Base-by-base conservation (phyloP, 1,140 invertebrate genomes). In the Ceratitis capitata region DNA sequence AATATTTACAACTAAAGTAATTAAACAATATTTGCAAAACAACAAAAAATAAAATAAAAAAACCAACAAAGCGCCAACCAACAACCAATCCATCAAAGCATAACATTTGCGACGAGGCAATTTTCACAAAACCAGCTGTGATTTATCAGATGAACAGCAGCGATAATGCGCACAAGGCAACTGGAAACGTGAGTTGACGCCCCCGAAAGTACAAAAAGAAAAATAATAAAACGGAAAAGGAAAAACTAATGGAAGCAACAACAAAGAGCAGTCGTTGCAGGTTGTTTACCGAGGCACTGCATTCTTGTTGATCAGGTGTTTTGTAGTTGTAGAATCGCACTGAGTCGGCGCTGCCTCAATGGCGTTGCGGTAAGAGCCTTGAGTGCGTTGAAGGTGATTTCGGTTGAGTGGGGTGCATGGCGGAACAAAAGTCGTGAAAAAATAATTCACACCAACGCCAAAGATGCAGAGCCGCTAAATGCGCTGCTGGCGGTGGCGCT, bases 131-230 rank as follows among this genome's bases (percentile, higher is more conserved):
- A 12, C 23, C 35, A 45, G 69, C 69, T 78, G 39, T 78, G 69
- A 78, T 78, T 78, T 78, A 78, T 78, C 69, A 78, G 69, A 78
- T 78, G 35, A 45, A 42, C 35, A 45, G 39, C 39, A 78, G 69
- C 69, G 69, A 45, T 78, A 69, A 42, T 78, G 39, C 39, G 19
- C 69, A 9, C 69, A 47, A 78, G 45, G 32, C n/a, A 23, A 45
- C n/a, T n/a, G n/a, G n/a, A 78, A 78, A 78, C 69, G 69, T 78
- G 35, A 78, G 69, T 78, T 45, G 39, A 78, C 69, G 39, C 39
- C 69, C 69, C 69, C 69, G 69, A 78, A 78, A 78, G 45, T 23
- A 45, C 16, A 78, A 45, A 23, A 35, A 45, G n/a, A 23, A 78
- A 47, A n/a, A n/a, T n/a, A n/a, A n/a, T n/a, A n/a, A n/a, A n/a